Conservation (phyloP, 1,140 invertebrate genomes). For the Drosophila neocordata region DNA sequence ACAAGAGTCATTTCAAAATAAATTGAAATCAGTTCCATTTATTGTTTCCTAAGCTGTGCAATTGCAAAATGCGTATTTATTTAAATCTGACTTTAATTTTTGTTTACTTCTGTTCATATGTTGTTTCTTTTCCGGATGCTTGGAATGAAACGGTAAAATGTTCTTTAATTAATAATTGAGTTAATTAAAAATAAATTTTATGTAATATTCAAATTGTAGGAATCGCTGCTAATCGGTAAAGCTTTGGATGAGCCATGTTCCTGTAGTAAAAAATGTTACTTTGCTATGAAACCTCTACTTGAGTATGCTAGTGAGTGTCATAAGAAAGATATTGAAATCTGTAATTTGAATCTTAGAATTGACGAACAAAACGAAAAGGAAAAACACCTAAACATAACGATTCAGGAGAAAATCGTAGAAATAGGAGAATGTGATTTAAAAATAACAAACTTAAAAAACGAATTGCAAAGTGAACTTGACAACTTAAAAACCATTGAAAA, state of each 20-base stretch:
- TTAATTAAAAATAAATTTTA: background rate
- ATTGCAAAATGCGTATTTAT: background rate
- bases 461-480: background rate
- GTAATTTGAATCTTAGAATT: background rate
- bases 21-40: too few relatives aligned
- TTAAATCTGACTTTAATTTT: background rate
- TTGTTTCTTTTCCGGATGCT: background rate
- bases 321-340: background rate
- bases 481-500: too few relatives aligned
- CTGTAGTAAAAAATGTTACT: too few relatives aligned
- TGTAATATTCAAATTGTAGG: background rate
- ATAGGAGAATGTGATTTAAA: background rate
- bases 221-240: background rate
- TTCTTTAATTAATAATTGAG: background rate
- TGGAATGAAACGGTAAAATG: background rate
- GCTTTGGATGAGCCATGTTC: too few relatives aligned
- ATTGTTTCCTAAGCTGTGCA: background rate
- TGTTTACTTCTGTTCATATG: background rate
- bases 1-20: too few relatives aligned
- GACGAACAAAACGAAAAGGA: background rate
- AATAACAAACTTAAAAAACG: background rate
- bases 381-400: background rate
- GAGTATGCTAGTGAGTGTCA: too few relatives aligned
- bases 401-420: background rate
- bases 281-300: too few relatives aligned